phyloP scores from a whole-genome alignment of 2,888 invertebrate species.

The Ophion ventricosus region DNA sequence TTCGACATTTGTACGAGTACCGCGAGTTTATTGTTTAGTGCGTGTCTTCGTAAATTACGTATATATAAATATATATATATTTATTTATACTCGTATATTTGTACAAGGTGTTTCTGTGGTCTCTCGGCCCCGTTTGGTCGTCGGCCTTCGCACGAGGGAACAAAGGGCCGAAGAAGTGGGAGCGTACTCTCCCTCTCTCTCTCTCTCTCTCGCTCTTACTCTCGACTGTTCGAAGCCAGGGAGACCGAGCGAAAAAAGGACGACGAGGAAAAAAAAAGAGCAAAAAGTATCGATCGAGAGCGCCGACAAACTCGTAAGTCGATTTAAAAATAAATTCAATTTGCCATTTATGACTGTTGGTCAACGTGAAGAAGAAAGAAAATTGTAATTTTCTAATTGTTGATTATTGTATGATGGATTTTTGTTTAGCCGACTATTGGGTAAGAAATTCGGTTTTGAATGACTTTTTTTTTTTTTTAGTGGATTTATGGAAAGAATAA shows the following conservation, averaged over 20 bases:
- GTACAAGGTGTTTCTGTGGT: constrained; percentile 56
- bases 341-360: neutral
- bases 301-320: constrained; percentile 73
- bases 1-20: constrained; percentile 41
- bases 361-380: neutral
- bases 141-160: constrained; percentile 70
- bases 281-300: constrained; percentile 76
- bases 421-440: too few relatives aligned
- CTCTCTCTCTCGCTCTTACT: constrained; percentile 11
- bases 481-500: too few relatives aligned
- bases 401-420: too few relatives aligned
- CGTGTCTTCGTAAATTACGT: constrained; percentile 51
- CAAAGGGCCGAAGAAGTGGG: constrained; percentile 67
- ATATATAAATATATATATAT: constrained; percentile 42
- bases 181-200: constrained; percentile 14
- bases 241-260: constrained; percentile 64
- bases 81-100: constrained; percentile 22
- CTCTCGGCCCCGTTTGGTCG: constrained; percentile 60
- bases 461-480: too few relatives aligned
- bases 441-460: too few relatives aligned
- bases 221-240: constrained; percentile 21
- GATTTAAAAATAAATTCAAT: constrained; percentile 62
- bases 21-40: constrained; percentile 58
- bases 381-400: too few relatives aligned
- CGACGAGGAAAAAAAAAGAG: constrained; percentile 60